Base-by-base conservation (phyloP, 2,797 vertebrate genomes). In the Perodicticus potto region DNA sequence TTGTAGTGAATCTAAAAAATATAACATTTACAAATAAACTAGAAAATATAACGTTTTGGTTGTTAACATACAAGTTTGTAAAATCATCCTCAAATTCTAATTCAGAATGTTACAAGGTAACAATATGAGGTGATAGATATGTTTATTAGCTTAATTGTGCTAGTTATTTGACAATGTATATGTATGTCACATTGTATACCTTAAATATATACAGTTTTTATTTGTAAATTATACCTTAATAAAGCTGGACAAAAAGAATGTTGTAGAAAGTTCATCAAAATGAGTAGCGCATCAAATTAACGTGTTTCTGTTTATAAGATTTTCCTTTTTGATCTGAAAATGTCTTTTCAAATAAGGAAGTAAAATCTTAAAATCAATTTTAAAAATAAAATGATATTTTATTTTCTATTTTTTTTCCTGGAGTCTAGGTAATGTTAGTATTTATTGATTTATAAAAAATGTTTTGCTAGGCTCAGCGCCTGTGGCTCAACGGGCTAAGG, bases 191-290 rank as follows among this genome's bases (percentile, higher is more conserved):
- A 32, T 8, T 25, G 10, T 25, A 23, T 11, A 12, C 17, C 12
- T 61, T 59, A 43, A 25, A 16, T 83, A 61, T 45, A 34, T 25
- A 6, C 20, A 11, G 3, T 53, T 27, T 90, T 81, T 72, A n/a
- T 82, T 87, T 78, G 55, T 85, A 17, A 72, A 7, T 78, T 89
- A 27, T 55, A 65, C 23, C 55, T 89, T 80, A 93, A 0, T 37
- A 43, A 80, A 73, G 14, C 34, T 82, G 67, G 77, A 37, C 43
- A 73, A 73, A 72, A 34, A 93, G 80, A 97, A 89, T 97, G 70
- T 97, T 97, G 89, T 29, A 87, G 97, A 97, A 97, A 73, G 32
- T 95, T 97, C 95, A 97, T 98, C 34, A 74, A 84, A 96, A 80
- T 43, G 45, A 93, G 72, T 80, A 85, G 22, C 95, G 84, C 84